Conservation (phyloP, 2,797 vertebrate genomes). For the Brachymystax lenok region DNA sequence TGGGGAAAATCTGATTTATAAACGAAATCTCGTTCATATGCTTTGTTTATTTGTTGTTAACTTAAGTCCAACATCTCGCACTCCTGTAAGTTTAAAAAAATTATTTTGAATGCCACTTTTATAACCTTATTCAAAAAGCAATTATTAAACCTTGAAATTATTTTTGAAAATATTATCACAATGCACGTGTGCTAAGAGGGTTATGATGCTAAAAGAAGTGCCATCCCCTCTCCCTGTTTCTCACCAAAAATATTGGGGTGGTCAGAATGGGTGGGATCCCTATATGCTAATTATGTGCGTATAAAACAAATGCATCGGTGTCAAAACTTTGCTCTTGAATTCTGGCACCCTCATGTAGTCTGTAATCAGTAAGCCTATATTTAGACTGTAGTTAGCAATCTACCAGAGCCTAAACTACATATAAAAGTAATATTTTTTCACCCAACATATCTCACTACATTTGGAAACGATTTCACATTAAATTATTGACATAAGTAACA, state of each 20-base stretch:
- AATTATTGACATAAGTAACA: background rate
- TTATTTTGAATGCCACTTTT: background rate
- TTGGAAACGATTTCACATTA: background rate
- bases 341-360: background rate
- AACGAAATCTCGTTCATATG: background rate
- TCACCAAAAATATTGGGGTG: background rate
- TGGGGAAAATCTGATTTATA: background rate
- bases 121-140: background rate
- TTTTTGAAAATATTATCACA: background rate
- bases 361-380: background rate
- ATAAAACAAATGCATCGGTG: slow-evolving; percentile 22
- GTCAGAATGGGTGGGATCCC: slow-evolving; percentile 20
- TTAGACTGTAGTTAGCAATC: background rate
- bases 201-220: background rate
- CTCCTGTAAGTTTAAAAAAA: slow-evolving; percentile 31
- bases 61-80: slow-evolving; percentile 45
- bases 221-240: background rate
- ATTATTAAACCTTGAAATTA: background rate
- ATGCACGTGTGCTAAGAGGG: background rate
- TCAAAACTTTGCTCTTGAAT: slow-evolving; percentile 7
- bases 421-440: background rate
- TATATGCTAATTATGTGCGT: slow-evolving; percentile 35
- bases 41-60: background rate
- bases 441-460: background rate
- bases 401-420: background rate